phyloP scores from a whole-genome alignment of 1,140 invertebrate species.

The Drosophila neocordata region DNA sequence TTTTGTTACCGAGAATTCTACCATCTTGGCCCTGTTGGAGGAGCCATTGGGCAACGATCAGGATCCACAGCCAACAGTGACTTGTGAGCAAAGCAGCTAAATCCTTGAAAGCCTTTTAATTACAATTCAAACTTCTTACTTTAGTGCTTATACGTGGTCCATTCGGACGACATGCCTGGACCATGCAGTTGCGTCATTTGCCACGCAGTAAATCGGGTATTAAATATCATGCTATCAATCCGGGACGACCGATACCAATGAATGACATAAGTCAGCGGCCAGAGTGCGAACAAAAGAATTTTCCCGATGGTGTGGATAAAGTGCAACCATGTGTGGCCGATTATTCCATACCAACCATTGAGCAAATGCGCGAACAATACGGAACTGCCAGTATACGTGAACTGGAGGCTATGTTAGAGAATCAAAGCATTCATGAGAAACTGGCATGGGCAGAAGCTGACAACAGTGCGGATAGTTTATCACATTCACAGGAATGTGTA shows the following conservation, averaged over 20 bases:
- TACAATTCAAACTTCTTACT: neutral
- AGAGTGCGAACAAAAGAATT: slow-evolving; percentile 89
- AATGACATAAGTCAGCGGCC: slow-evolving; percentile 86
- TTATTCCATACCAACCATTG: slow-evolving; percentile 88
- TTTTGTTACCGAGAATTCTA: slow-evolving; percentile 95
- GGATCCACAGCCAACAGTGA: slow-evolving; percentile 89
- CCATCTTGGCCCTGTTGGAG: slow-evolving; percentile 94
- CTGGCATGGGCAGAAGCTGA: slow-evolving; percentile 81
- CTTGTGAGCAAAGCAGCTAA: slow-evolving; percentile 81
- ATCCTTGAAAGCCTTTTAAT: too few species aligned
- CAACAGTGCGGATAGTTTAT: slow-evolving; percentile 74
- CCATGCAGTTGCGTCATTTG: slow-evolving; percentile 92
- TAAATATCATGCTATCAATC: slow-evolving; percentile 88
- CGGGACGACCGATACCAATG: slow-evolving; percentile 90
- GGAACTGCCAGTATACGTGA: slow-evolving; percentile 84
- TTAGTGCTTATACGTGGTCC: slow-evolving; percentile 93
- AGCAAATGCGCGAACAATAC: slow-evolving; percentile 85
- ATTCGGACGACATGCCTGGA: slow-evolving; percentile 97
- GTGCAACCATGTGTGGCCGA: slow-evolving; percentile 90
- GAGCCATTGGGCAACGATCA: slow-evolving; percentile 93
- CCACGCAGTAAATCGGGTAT: slow-evolving; percentile 90
- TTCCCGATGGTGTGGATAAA: slow-evolving; percentile 92
- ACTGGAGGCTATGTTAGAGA: slow-evolving; percentile 84
- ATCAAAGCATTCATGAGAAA: slow-evolving; percentile 83
- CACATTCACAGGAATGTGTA: slow-evolving; percentile 87